Conservation (phyloP, 2,797 vertebrate genomes). For the Silurus aristotelis region DNA sequence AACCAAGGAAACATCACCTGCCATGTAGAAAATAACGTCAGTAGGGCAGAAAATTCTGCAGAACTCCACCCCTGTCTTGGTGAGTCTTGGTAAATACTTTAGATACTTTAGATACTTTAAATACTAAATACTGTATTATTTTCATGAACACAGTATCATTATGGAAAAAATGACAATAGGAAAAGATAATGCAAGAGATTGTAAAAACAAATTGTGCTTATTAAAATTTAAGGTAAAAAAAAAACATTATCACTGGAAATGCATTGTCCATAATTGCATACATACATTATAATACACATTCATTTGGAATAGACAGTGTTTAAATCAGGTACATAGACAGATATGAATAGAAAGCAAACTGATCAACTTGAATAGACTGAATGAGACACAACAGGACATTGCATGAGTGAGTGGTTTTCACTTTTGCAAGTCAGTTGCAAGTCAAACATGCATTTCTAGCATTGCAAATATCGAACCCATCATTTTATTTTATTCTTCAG, state of each 20-base stretch:
- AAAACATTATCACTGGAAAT: neutral
- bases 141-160: neutral
- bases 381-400: neutral
- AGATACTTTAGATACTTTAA: too few species aligned
- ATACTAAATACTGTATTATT: too few species aligned
- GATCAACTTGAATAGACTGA: neutral
- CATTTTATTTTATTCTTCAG: neutral
- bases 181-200: neutral
- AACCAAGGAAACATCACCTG: neutral
- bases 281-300: neutral
- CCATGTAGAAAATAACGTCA: slow-evolving; percentile 28
- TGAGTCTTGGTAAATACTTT: neutral
- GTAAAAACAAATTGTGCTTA: neutral
- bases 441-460: neutral
- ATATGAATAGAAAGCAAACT: neutral
- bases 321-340: neutral
- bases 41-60: neutral
- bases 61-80: neutral
- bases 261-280: neutral
- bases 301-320: neutral
- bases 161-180: neutral
- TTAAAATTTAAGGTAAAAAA: neutral
- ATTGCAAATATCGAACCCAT: neutral
- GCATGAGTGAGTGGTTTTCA: too few species aligned
- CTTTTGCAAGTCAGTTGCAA: neutral